phyloP scores from a whole-genome alignment of 2,888 invertebrate genomes.

The Leptinotarsa peninsularis region DNA sequence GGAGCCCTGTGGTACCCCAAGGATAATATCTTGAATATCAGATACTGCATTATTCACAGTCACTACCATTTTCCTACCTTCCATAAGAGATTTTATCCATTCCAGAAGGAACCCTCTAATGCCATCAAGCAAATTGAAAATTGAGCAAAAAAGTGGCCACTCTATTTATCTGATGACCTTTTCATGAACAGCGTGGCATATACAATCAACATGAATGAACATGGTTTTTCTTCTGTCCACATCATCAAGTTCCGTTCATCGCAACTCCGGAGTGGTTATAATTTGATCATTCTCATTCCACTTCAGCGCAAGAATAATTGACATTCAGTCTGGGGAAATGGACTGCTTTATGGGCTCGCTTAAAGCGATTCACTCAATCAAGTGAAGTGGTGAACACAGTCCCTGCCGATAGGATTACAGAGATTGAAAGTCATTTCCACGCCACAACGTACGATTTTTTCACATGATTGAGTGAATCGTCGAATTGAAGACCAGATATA shows the following conservation, averaged over 20 bases:
- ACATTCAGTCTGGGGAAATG: neutral
- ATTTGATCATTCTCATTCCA: constrained; percentile 8
- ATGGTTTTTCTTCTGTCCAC: neutral
- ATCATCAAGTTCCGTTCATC: neutral
- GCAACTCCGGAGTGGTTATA: neutral
- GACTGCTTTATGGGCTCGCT: neutral
- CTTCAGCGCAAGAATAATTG: neutral
- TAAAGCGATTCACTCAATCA: neutral
- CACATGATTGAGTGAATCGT: neutral
- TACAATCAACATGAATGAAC: too few relatives aligned
- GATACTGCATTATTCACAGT: too few relatives aligned
- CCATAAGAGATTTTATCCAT: too few relatives aligned
- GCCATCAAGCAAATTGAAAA: too few relatives aligned
- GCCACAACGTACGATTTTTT: constrained; percentile 5
- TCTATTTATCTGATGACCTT: too few relatives aligned
- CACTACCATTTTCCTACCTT: too few relatives aligned
- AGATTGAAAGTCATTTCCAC: constrained; percentile 6
- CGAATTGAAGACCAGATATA: neutral
- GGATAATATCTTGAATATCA: too few relatives aligned
- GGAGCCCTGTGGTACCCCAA: too few relatives aligned
- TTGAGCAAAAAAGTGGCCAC: too few relatives aligned
- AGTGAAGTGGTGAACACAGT: constrained; percentile 8
- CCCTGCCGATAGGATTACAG: neutral
- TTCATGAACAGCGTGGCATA: too few relatives aligned
- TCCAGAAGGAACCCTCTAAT: too few relatives aligned